Evolutionary conservation across 1,140 invertebrate species (phyloP).

Genomic region (Melitaea cinxia): DNA sequence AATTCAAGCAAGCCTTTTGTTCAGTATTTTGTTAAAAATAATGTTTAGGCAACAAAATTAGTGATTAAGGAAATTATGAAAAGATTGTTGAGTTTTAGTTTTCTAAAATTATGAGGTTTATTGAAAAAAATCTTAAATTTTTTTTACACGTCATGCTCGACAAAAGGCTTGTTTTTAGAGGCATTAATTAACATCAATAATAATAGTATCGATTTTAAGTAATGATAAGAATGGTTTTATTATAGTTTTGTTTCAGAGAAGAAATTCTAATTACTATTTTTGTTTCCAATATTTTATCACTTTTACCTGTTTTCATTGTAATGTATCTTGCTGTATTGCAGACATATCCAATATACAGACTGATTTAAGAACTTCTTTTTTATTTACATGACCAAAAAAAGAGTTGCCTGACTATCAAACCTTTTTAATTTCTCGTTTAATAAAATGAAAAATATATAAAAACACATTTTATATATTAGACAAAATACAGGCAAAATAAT

Average conservation of each 20-base stretch:
- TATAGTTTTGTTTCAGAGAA: conserved; percentile 81
- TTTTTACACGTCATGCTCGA: conserved; percentile 69
- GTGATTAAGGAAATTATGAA: conserved; percentile 75
- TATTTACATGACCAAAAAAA: conserved; percentile 18
- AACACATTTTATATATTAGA: too few relatives aligned
- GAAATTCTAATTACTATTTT: conserved; percentile 81
- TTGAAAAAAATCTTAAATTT: conserved; percentile 74
- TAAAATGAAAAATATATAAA: too few relatives aligned
- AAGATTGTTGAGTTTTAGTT: conserved; percentile 80
- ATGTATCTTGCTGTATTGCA: conserved; percentile 82
- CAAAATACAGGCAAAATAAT: too few relatives aligned
- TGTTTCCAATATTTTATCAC: conserved; percentile 81
- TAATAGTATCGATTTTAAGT: conserved; percentile 79
- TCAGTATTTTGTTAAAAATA: conserved; percentile 74
- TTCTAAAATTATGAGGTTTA: conserved; percentile 81
- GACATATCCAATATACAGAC: conserved; percentile 83
- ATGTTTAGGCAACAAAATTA: conserved; percentile 81
- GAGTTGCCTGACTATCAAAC: too few relatives aligned
- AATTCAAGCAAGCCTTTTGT: conserved; percentile 74
- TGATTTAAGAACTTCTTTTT: conserved; percentile 70
- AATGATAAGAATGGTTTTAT: conserved; percentile 80
- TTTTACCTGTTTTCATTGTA: conserved; percentile 81
- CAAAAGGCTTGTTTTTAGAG: conserved; percentile 78
- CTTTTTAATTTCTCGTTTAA: too few relatives aligned
- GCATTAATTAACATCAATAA: conserved; percentile 80